Evolutionary conservation across 2,797 vertebrate genomes (phyloP), one percentile per base, ranked within the genome.

Genomic region (Danionella dracula): DNA sequence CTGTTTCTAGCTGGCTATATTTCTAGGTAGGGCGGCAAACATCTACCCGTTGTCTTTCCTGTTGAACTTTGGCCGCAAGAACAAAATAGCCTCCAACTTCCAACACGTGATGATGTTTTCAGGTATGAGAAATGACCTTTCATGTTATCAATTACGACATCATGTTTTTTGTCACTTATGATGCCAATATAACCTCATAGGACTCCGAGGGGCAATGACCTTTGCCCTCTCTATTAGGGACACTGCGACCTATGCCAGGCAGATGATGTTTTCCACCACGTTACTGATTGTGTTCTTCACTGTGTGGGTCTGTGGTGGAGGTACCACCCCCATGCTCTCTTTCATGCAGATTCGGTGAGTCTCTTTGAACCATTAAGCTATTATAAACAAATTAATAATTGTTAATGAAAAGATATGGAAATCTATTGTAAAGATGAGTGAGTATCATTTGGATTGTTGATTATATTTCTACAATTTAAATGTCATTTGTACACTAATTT

Each of bases 71-170:
- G 95, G 96, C 23, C 93, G 95, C 72, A 93, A 89, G 82, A 94
- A 94, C 83, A 96, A 94, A 84, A 99, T 98, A 0, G 82, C 92
- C 66, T 90, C 86, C 5, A 96, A 96, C 79, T 90, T 96, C 70
- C 96, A 99, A 77, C 95, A 98, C 6, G 94, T 97, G 86, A 98
- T 99, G 96, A 99, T 99, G 96, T 99, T 99, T 88, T 92, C 96
- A 83, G 96, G 96, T 97, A 85, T 0, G 51, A 21, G 6, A 27
- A 35, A 10, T 4, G 9, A 34, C 10, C 4, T 2, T 34, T 2
- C 4, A 34, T 8, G 2, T 34, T 10, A 21, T 15, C 42, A 54
- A 6, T 15, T 11, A 7, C 1, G 13, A 9, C 6, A 3, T 20
- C 13, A 1, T 19, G 2, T 58, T 45, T 20, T 42, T 15, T 17